A percentile compares a stretch with the other conserved stretches of the same genome.
Evolutionary conservation across 1,140 invertebrate species (phyloP).

Genomic region (Galendromus occidentalis): DNA sequence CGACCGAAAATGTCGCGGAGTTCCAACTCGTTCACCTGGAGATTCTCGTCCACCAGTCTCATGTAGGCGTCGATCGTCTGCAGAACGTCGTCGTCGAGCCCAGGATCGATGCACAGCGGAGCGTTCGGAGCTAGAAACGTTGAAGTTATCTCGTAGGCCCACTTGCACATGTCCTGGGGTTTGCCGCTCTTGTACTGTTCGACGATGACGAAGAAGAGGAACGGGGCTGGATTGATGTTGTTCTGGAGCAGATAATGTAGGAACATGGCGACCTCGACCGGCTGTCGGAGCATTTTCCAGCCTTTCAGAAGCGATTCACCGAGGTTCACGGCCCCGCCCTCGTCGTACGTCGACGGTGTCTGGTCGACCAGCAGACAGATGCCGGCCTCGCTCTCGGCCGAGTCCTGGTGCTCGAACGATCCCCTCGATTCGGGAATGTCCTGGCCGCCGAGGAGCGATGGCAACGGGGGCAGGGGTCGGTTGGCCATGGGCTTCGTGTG

Average conservation of each 20-base stretch:
- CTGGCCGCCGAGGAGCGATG: neutral
- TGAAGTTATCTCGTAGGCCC: slow-evolving; percentile 94
- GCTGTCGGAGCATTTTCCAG: slow-evolving; percentile 37
- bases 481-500: neutral
- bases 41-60: slow-evolving; percentile 11
- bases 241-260: slow-evolving; percentile 69
- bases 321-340: slow-evolving; percentile 3
- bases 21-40: neutral
- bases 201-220: slow-evolving; percentile 69
- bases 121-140: slow-evolving; percentile 62
- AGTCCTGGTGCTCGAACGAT: neutral
- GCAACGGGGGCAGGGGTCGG: neutral
- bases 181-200: slow-evolving; percentile 62
- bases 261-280: slow-evolving; percentile 66
- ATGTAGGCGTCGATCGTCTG: neutral
- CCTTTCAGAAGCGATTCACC: slow-evolving; percentile 23
- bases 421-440: neutral
- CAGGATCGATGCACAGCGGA: slow-evolving; percentile 9
- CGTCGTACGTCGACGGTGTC: neutral
- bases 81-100: slow-evolving; percentile 12
- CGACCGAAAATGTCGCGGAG: slow-evolving; percentile 9
- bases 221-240: slow-evolving; percentile 29
- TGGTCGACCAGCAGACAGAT: neutral
- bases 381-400: neutral
- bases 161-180: slow-evolving; percentile 72